phyloP scores from a whole-genome alignment of 2,797 vertebrate genomes.

The Bucorvus abyssinicus region DNA sequence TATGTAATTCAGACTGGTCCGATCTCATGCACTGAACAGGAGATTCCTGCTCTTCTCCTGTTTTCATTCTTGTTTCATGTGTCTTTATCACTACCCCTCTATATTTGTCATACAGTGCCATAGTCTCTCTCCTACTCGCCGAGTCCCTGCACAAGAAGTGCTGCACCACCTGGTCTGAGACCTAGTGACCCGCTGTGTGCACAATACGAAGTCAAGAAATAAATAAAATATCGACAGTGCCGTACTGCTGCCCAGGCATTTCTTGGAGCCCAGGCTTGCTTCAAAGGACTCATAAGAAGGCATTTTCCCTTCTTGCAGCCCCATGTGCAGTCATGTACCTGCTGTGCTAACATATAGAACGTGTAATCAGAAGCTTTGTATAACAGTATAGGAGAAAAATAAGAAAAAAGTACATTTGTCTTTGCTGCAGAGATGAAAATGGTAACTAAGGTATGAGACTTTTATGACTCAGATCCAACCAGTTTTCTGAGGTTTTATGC shows the following conservation, averaged over 20 bases:
- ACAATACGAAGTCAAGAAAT: background rate
- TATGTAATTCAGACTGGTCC: background rate
- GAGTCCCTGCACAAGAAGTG: background rate
- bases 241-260: background rate
- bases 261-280: background rate
- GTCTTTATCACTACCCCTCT: background rate
- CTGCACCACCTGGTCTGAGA: background rate
- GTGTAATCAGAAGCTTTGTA: background rate
- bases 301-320: background rate
- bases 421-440: background rate
- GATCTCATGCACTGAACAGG: rapidly evolving
- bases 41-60: background rate
- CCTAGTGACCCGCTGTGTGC: background rate
- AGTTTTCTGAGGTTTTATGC: background rate
- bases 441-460: background rate
- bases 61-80: background rate
- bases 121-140: background rate
- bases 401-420: background rate
- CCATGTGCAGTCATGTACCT: background rate
- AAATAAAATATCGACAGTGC: background rate
- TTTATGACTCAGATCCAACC: background rate
- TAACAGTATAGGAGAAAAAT: background rate
- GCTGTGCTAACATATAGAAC: background rate
- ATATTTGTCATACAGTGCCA: background rate
- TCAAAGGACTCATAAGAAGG: background rate